Evolutionary conservation across 2,113 vertebrate genomes (phyloP).

Genomic region (Leiothrix lutea): DNA sequence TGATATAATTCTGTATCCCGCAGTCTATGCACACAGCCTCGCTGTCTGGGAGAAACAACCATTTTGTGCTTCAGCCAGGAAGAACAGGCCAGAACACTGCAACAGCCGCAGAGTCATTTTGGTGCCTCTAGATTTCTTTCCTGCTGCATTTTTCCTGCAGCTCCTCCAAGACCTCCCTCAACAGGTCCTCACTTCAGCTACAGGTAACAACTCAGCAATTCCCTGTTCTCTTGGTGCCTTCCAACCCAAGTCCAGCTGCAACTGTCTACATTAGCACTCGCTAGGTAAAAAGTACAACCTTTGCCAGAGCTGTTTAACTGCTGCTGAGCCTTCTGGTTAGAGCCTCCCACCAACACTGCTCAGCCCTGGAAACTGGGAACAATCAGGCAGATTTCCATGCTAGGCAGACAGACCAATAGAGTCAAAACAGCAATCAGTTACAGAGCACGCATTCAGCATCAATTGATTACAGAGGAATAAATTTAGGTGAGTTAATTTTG

Average conservation of each 20-base stretch:
- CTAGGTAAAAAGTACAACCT: neutral
- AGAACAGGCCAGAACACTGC: neutral
- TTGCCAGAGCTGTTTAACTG: neutral
- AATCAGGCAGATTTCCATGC: neutral
- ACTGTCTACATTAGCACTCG: neutral
- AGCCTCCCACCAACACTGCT: neutral
- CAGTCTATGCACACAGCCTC: neutral
- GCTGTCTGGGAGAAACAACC: neutral
- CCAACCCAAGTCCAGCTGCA: neutral
- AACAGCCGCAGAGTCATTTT: neutral
- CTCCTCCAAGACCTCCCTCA: neutral
- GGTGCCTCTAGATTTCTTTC: neutral
- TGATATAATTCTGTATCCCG: neutral
- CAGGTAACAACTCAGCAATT: neutral
- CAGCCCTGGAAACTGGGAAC: neutral
- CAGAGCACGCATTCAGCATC: neutral
- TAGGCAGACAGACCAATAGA: neutral
- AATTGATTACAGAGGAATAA: neutral
- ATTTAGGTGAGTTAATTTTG: neutral
- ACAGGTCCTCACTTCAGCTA: neutral
- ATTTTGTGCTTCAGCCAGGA: neutral
- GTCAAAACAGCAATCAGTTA: neutral
- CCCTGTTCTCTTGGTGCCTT: neutral
- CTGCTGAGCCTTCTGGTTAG: neutral
- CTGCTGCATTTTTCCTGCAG: neutral